phyloP scores from a whole-genome alignment of 2,888 invertebrate species.

The Gerris lacustris region DNA sequence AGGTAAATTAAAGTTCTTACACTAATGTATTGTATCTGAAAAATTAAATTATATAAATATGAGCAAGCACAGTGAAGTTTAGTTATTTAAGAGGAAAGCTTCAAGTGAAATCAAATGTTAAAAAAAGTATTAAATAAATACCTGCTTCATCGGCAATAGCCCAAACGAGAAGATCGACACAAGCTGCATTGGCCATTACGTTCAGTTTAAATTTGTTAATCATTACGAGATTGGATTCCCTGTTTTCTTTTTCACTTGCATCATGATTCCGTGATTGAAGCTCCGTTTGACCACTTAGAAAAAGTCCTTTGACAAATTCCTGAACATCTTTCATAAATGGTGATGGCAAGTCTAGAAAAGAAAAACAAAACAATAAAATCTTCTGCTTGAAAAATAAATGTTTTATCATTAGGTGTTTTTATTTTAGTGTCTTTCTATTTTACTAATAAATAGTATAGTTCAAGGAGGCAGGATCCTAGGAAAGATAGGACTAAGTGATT shows the following conservation, averaged over 20 bases:
- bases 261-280: constrained; percentile 76
- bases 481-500: no score
- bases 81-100: no score
- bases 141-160: constrained; percentile 94
- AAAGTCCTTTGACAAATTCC: constrained; percentile 79
- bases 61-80: no score
- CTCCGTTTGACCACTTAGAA: constrained; percentile 85
- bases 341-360: constrained; percentile 55
- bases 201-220: constrained; percentile 88
- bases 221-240: constrained; percentile 64
- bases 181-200: constrained; percentile 93
- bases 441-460: no score
- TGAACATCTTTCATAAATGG: constrained; percentile 86
- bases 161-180: constrained; percentile 95
- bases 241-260: constrained; percentile 67
- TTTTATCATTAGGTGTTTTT: constrained; percentile 5
- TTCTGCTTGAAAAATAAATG: no score
- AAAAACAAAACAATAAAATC: background rate
- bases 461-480: no score
- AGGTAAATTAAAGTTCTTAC: no score
- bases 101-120: no score
- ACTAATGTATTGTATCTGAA: no score
- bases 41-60: no score
- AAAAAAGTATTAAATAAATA: constrained; percentile 35
- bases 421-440: no score